Percentiles rank a stretch among this genome's conserved stretches.
Conservation (phyloP, 2,113 vertebrate species). For the Mugil cephalus region DNA sequence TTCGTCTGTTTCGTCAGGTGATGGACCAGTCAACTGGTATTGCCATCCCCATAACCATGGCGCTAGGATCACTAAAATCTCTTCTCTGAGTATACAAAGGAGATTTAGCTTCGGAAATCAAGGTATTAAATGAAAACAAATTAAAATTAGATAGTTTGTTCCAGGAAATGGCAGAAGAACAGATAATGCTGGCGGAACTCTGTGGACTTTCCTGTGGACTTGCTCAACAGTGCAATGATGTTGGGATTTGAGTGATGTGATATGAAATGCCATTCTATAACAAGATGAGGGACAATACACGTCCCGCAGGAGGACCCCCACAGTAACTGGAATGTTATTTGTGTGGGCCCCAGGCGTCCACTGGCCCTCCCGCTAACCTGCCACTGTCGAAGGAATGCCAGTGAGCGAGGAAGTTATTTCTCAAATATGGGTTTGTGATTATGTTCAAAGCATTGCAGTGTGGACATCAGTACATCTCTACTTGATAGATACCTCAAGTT, state of each 20-base stretch:
- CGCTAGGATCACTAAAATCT: no score
- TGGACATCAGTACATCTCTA: neutral
- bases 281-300: conserved; percentile 60
- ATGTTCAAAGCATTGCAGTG: conserved; percentile 1
- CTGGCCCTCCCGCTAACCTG: conserved; percentile 51
- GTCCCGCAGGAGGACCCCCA: conserved; percentile 46
- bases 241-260: conserved; percentile 53
- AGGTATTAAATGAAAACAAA: no score
- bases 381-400: conserved; percentile 34
- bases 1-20: no score
- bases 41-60: no score
- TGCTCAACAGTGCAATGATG: conserved; percentile 20
- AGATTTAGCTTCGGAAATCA: neutral
- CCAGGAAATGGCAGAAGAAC: no score
- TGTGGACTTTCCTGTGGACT: neutral
- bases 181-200: no score
- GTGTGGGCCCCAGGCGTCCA: conserved; percentile 51
- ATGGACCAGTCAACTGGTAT: no score
- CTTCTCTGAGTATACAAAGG: neutral
- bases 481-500: neutral
- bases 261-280: conserved; percentile 59
- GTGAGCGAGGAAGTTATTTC: conserved; percentile 42
- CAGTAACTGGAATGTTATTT: conserved; percentile 73
- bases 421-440: conserved; percentile 5
- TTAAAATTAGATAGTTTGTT: no score